Conservation (phyloP, 2,888 invertebrate genomes). For the Sabellastarte sp. region DNA sequence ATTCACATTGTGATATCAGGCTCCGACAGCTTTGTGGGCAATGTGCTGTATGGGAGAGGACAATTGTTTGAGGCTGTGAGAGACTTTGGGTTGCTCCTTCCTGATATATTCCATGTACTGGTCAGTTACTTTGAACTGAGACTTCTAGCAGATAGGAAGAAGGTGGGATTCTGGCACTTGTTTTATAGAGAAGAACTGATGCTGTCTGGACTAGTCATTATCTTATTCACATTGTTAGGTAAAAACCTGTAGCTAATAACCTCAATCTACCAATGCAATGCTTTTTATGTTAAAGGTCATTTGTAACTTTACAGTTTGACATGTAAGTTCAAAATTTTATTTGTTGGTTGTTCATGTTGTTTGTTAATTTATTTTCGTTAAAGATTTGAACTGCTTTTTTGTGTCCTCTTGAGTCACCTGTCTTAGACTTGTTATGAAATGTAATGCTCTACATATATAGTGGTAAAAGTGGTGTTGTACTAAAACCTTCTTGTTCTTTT, state of each 20-base stretch:
- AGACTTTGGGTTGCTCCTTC: conserved; percentile 51
- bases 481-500: too few species aligned
- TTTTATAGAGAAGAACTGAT: conserved; percentile 57
- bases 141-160: conserved; percentile 42
- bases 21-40: conserved; percentile 52
- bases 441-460: too few species aligned
- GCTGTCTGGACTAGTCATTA: conserved; percentile 45
- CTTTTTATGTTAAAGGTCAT: too few species aligned
- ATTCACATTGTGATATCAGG: conserved; percentile 52
- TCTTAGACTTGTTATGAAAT: too few species aligned
- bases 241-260: conserved; percentile 26
- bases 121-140: conserved; percentile 62
- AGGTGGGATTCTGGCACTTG: conserved; percentile 44
- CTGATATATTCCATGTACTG: conserved; percentile 60
- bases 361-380: too few species aligned
- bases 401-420: too few species aligned
- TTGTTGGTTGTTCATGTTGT: too few species aligned
- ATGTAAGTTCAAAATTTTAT: too few species aligned
- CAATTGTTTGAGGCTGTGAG: conserved; percentile 46
- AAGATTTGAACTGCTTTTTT: too few species aligned
- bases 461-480: too few species aligned
- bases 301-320: too few species aligned
- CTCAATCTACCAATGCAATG: too few species aligned
- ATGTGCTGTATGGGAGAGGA: conserved; percentile 45
- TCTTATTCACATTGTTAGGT: conserved; percentile 30